These are phyloP conservation scores for Peromyscus leucopus DNA, from an alignment of 2,113 vertebrate genomes.

Conservation along the genomic window DNA sequence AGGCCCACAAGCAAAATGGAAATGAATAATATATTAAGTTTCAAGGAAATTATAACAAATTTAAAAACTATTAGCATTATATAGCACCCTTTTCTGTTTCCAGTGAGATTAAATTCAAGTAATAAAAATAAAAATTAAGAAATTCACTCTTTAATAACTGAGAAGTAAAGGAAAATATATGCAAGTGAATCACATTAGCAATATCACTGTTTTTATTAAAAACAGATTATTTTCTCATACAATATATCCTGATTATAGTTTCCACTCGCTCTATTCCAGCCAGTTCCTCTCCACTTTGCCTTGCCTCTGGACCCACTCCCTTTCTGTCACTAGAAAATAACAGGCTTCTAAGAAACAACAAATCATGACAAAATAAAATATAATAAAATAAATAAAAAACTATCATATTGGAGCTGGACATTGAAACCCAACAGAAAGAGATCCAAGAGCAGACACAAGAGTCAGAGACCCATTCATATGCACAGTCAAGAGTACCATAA, in stretches of 20 bases:
- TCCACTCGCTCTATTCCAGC: neutral
- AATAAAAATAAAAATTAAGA: neutral
- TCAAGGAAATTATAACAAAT: neutral
- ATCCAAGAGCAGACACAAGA: neutral
- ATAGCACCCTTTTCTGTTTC: neutral
- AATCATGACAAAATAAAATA: neutral
- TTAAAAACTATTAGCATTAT: neutral
- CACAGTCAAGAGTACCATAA: neutral
- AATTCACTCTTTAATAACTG: neutral
- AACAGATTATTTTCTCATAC: neutral
- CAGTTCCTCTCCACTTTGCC: neutral
- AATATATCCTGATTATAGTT: neutral
- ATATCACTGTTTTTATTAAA: neutral
- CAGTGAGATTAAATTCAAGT: conserved; percentile 8
- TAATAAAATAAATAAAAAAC: neutral
- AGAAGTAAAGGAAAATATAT: neutral
- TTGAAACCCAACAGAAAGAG: neutral
- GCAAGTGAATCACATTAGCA: neutral
- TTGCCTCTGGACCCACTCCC: neutral
- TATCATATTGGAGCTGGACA: neutral
- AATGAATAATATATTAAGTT: neutral
- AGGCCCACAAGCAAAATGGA: neutral
- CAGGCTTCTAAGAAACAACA: neutral
- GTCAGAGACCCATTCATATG: neutral
- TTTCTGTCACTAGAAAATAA: neutral